Conservation (phyloP, 2,888 invertebrate genomes). For the Drosophila infuscata region DNA sequence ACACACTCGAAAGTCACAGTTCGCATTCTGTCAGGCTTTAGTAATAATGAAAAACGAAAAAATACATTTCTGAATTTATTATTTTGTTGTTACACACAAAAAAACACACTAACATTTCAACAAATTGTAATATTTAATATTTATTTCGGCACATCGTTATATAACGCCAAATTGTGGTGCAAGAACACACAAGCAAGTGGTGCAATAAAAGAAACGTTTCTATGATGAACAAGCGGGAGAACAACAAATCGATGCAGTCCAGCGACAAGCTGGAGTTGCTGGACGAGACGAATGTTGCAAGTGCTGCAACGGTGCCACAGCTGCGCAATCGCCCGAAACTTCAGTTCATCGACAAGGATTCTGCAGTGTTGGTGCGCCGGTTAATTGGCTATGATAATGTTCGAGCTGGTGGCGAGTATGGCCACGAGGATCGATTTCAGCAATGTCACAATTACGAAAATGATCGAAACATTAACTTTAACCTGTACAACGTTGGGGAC, state of each 20-base stretch:
- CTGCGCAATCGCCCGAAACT: slow-evolving; percentile 49
- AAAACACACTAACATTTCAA: background rate
- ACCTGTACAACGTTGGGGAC: background rate
- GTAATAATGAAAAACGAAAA: too few relatives aligned
- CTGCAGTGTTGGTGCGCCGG: too few relatives aligned
- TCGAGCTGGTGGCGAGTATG: slow-evolving; percentile 14
- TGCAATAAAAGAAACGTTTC: background rate
- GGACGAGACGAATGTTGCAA: slow-evolving; percentile 26
- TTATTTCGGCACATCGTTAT: slow-evolving; percentile 29
- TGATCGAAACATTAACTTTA: background rate
- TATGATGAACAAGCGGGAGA: slow-evolving; percentile 16
- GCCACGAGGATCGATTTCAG: slow-evolving; percentile 6
- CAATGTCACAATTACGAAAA: background rate
- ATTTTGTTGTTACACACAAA: slow-evolving; percentile 5
- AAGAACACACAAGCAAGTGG: background rate
- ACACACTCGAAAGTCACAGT: slow-evolving; percentile 31
- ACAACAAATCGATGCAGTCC: background rate
- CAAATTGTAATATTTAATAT: slow-evolving; percentile 9
- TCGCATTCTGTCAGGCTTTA: slow-evolving; percentile 28
- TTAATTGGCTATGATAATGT: background rate
- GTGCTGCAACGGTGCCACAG: slow-evolving; percentile 33
- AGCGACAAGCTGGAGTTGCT: slow-evolving; percentile 37
- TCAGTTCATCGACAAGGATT: slow-evolving; percentile 39
- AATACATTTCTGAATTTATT: slow-evolving; percentile 1
- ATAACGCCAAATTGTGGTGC: slow-evolving; percentile 17